Evolutionary conservation across 2,113 vertebrate genomes (phyloP).

Genomic region (Psilopsiagon aymara): DNA sequence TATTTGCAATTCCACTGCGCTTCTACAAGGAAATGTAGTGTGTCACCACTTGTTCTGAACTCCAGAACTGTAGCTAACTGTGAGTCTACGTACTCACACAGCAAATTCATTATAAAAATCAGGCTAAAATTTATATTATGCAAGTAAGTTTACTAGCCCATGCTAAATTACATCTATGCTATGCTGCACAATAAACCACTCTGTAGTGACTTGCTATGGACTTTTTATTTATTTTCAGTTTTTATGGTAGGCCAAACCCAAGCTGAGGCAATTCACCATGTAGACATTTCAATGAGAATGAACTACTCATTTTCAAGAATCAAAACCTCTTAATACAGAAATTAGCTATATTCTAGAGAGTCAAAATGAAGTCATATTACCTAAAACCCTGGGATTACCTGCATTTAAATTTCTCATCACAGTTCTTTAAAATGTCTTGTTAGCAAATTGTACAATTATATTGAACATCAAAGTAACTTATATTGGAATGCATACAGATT

Average conservation of each 20-base stretch:
- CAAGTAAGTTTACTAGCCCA: slow-evolving; percentile 20
- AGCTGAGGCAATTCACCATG: background rate
- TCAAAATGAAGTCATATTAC: background rate
- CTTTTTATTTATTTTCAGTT: background rate
- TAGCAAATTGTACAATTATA: background rate
- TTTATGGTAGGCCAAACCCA: slow-evolving; percentile 7
- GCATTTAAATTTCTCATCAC: background rate
- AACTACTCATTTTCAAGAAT: slow-evolving; percentile 2
- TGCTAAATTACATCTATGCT: slow-evolving; percentile 21
- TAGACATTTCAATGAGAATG: background rate
- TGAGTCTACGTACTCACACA: background rate
- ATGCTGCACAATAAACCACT: background rate
- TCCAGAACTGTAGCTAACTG: background rate
- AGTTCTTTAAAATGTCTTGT: slow-evolving; percentile 5
- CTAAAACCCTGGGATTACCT: background rate
- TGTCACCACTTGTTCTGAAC: background rate
- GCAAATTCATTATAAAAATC: slow-evolving; percentile 44
- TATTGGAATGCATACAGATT: background rate
- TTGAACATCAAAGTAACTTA: background rate
- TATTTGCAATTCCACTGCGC: slow-evolving; percentile 2
- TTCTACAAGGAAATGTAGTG: slow-evolving; percentile 13
- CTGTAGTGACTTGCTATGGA: background rate
- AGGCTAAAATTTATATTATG: slow-evolving; percentile 43
- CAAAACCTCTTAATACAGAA: background rate
- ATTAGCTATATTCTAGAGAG: slow-evolving; percentile 26